Evolutionary conservation across 2,888 invertebrate genomes (phyloP), one percentile per base, ranked within the genome.

Genomic region (Lucinisca nassula): DNA sequence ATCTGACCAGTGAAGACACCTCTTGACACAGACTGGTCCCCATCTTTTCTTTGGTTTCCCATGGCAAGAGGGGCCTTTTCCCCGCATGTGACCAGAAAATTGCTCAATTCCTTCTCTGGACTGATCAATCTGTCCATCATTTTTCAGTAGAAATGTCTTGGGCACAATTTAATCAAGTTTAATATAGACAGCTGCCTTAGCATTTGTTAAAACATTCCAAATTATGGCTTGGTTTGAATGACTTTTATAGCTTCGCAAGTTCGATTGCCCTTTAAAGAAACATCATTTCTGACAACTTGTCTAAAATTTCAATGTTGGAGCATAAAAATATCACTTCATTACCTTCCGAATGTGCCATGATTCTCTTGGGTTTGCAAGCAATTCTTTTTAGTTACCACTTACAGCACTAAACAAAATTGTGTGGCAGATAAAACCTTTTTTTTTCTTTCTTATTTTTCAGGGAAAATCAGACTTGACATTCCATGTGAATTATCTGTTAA

Each of bases 101-200:
- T 40, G 40, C 40, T 10, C 14, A 14, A 14, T 40, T 40, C 6
- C 14, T 10, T 40, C 40, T 14, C 40, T 14, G 14, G 40, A 10
- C 40, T 40, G 40, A 40, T 40, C 14, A 55, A 55, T 4, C 12
- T 35, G 67, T 67, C 67, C 27, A 32, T 67, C 67, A 67, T 21
- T 35, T 32, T 67, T 35, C 30, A 6, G 6, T 10, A 6, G 30
- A 21, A 67, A 67, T 67, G 32, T 32, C 35, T 35, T 24, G 3
- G 17, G 67, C 21, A 67, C 67, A 67, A 67, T 67, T 35, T 67
- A 67, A 67, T 67, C 67, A 35, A 35, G 67, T 67, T 67, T 67
- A 14, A 67, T 67, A 35, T 14, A 30, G 67, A 67, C 27, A 35
- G 67, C 67, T 67, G 32, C 67, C 35, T 30, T n/a, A 10, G 67